phyloP scores from a whole-genome alignment of 2,113 vertebrate genomes.

The Bombycilla garrulus region DNA sequence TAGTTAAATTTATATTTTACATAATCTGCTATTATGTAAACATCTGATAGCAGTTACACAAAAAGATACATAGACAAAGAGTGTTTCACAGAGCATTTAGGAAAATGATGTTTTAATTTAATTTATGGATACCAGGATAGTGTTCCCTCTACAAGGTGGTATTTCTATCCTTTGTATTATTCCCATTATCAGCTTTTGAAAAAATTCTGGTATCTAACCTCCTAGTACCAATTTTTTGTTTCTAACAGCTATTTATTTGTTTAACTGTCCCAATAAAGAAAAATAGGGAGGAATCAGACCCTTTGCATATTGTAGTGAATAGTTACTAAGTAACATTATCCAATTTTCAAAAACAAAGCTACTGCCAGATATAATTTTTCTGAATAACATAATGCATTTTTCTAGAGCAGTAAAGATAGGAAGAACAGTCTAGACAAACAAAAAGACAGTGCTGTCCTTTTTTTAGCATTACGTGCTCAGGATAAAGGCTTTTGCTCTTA shows the following conservation, averaged over 20 bases:
- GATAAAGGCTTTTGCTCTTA: background rate
- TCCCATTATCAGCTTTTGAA: background rate
- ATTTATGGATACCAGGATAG: background rate
- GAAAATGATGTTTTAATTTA: background rate
- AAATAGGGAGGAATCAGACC: background rate
- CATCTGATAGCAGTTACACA: background rate
- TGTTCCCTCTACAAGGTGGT: background rate
- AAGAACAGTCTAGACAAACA: background rate
- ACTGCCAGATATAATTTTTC: background rate
- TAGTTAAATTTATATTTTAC: background rate
- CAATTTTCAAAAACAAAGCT: background rate
- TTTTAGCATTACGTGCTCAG: background rate
- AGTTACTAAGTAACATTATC: background rate
- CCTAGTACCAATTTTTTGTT: background rate
- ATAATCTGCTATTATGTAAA: conserved; percentile 32
- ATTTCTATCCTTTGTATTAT: background rate
- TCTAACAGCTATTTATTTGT: background rate
- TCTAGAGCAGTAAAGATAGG: background rate
- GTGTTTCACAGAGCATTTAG: background rate
- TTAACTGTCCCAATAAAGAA: background rate
- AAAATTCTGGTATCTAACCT: background rate
- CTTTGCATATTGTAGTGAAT: background rate
- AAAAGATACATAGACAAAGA: background rate
- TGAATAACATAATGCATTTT: background rate
- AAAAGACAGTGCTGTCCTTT: background rate